Base-by-base conservation (phyloP, 2,113 vertebrate genomes). In the Zapus hudsonius region DNA sequence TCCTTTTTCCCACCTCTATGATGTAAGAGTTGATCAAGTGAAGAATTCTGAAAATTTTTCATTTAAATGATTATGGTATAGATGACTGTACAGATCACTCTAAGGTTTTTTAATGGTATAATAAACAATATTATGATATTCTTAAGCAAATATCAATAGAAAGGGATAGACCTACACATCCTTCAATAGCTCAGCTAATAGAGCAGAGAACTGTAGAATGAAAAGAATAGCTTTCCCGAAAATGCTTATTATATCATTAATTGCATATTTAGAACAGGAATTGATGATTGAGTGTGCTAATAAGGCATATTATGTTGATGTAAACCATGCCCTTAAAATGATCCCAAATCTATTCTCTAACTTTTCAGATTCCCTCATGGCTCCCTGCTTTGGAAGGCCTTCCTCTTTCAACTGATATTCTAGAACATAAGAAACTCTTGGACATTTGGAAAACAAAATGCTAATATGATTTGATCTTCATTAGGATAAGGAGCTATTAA, bases 131-230 rank as follows among this genome's bases (percentile, higher is more conserved):
- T 29, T 83, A 23, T 69, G 38, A 90, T 92, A 79, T 90, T 36
- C 31, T 90, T 70, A 75, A 81, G 57, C 47, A 90, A 84, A 80
- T 38, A 84, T 86, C 47, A 57, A 57, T 29, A 78, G 66, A 83
- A 57, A 87, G 83, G 83, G 10, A 1, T 15, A 3, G n/a, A 3
- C 29, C 10, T 13, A 66, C 25, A 27, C 19, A 29, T 3, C 31
- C 64, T 20, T 13, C 4, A 5, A 66, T 33, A 33, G 63, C 27
- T 11, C 63, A 7, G 25, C 63, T 31, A 33, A 27, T 8, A 11
- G 63, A 29, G 63, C 3, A 66, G 31, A 19, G 64, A 31, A 66
- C 29, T 29, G 64, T 10, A 33, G 29, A 66, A 33, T 31, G 29
- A 19, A 31, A 15, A 66, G 31, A 25, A 1, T 22, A 64, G 5